These are phyloP conservation scores for Nannoperca obscura DNA, from an alignment of 2,797 vertebrate genomes.

Conservation along the genomic window DNA sequence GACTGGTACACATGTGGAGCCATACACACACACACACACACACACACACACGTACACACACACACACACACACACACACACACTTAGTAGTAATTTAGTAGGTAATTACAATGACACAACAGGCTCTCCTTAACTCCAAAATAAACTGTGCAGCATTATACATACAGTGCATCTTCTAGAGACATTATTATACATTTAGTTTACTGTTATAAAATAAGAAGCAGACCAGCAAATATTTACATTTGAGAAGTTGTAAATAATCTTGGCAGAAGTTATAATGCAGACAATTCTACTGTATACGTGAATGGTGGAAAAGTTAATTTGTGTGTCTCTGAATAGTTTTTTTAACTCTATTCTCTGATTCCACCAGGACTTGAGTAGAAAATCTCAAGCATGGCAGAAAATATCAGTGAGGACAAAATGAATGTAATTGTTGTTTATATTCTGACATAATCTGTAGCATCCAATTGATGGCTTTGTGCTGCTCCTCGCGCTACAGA, in stretches of 20 bases:
- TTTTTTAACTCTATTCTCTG: not conserved
- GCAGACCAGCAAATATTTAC: not conserved
- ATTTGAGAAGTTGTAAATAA: not conserved
- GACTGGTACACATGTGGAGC: not conserved
- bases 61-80: conserved; percentile 5
- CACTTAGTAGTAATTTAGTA: too few relatives aligned
- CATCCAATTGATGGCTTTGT: not conserved
- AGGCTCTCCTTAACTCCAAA: not conserved
- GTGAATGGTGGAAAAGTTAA: not conserved
- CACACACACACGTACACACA: not conserved
- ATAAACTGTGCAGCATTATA: not conserved
- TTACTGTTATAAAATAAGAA: not conserved
- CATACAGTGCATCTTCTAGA: not conserved
- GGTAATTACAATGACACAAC: not conserved
- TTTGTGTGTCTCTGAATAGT: not conserved
- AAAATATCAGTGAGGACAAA: not conserved
- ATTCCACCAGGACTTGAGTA: not conserved
- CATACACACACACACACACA: conserved; percentile 12
- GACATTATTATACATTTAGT: not conserved
- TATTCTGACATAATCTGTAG: not conserved
- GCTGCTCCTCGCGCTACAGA: not conserved
- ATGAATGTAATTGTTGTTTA: not conserved
- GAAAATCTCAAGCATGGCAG: not conserved
- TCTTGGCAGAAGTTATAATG: not conserved
- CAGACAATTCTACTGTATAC: not conserved